phyloP scores from a whole-genome alignment of 2,888 invertebrate genomes.

The Gasteruption jaculator region DNA sequence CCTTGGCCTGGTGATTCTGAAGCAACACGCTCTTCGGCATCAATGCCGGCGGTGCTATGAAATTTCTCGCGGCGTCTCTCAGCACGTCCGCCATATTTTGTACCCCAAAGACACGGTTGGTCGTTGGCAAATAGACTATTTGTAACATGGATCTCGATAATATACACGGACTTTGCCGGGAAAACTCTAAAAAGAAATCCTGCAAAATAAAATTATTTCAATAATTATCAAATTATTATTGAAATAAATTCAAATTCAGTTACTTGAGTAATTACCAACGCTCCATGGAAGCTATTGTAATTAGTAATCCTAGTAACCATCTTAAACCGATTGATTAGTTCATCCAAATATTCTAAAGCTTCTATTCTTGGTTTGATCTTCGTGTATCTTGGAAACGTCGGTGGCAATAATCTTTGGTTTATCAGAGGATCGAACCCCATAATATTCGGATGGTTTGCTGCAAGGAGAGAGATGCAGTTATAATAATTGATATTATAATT shows the following conservation, averaged over 20 bases:
- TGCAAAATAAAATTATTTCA: conserved; percentile 44
- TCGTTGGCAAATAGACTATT: conserved; percentile 63
- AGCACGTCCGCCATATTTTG: conserved; percentile 73
- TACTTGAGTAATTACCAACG: conserved; percentile 61
- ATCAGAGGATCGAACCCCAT: conserved; percentile 95
- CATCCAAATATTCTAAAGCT: conserved; percentile 76
- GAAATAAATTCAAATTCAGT: conserved; percentile 9
- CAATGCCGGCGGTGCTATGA: conserved; percentile 88
- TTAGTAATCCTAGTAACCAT: conserved; percentile 78
- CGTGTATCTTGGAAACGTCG: conserved; percentile 95
- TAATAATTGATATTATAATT: not conserved
- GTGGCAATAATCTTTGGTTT: conserved; percentile 93
- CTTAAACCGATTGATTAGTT: conserved; percentile 75
- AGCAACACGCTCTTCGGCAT: conserved; percentile 67
- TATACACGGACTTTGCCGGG: conserved; percentile 83
- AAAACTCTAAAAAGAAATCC: conserved; percentile 94
- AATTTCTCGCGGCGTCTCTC: conserved; percentile 78
- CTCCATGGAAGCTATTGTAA: conserved; percentile 74
- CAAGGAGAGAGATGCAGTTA: conserved; percentile 18
- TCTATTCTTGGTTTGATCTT: conserved; percentile 79
- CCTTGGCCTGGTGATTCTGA: conserved; percentile 72
- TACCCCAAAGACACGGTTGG: conserved; percentile 57
- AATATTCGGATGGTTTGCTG: conserved; percentile 70
- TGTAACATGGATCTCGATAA: conserved; percentile 88
- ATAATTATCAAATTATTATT: not conserved